Evolutionary conservation across 2,113 vertebrate species (phyloP).

Genomic region (Eulemur rufifrons): DNA sequence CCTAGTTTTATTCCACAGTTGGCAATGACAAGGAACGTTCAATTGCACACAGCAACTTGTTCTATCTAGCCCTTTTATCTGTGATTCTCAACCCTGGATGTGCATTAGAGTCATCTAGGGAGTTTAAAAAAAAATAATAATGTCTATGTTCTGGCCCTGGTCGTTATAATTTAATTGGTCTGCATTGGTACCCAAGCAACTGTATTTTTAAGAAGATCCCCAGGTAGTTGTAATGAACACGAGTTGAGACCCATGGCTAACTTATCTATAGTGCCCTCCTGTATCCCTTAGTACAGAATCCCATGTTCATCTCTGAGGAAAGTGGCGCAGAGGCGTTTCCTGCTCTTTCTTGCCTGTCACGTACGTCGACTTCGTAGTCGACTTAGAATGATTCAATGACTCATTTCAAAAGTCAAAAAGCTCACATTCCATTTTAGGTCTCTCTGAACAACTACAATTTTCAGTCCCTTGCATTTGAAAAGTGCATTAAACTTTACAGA

Average conservation of each 20-base stretch:
- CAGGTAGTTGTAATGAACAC: not conserved
- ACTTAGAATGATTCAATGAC: constrained; percentile 58
- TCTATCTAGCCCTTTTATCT: not conserved
- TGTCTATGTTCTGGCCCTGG: not conserved
- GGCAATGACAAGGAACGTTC: not conserved
- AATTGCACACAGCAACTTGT: not conserved
- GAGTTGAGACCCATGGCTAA: not conserved
- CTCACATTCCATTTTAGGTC: constrained; percentile 52
- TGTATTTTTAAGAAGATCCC: not conserved
- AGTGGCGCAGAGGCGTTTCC: not conserved
- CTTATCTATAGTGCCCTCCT: not conserved
- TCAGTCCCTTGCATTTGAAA: constrained; percentile 16
- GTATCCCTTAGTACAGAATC: not conserved
- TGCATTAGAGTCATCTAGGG: not conserved
- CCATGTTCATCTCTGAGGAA: constrained; percentile 33
- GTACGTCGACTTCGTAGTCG: constrained; percentile 32
- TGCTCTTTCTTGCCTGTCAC: constrained; percentile 49
- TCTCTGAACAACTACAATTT: constrained; percentile 41
- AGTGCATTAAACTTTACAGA: not conserved
- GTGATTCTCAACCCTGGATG: not conserved
- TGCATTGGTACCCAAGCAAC: not conserved
- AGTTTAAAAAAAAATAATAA: not conserved
- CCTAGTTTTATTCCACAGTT: not conserved
- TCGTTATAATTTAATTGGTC: not conserved
- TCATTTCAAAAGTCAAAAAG: constrained; percentile 74